Evolutionary conservation across 1,140 invertebrate species (phyloP), one percentile per base, ranked within the genome.

Genomic region (Sarcophaga peregrina): DNA sequence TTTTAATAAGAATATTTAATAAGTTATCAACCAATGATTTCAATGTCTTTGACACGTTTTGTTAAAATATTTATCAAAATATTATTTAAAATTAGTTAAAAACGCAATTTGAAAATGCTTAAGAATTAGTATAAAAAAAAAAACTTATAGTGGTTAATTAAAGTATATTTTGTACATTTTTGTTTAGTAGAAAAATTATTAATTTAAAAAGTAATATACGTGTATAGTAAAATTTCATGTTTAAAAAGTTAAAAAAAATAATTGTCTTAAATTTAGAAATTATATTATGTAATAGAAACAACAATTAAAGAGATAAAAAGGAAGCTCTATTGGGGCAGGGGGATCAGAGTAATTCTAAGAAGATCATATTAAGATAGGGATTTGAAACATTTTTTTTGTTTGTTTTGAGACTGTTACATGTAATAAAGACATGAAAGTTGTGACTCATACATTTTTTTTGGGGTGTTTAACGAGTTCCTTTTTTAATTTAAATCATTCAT

Each of bases 51-150:
- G 17, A 68, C 17, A n/a, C 7, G 7, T 58, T 58, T 58, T 58
- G 54, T 58, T 58, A n/a, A 58, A 58, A 58, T 58, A 20, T 25
- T 8, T 68, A 68, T 68, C 3, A 68, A 68, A 68, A 68, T 3
- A 2, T 37, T 37, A 62, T 25, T 68, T 68, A 68, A 68, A 68
- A 68, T 68, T 68, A 68, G 62, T 68, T 68, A 68, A 68, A 68
- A 68, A 68, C 58, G 15, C 15, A 68, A 68, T 15, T 13, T n/a
- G 13, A 68, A 68, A 68, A 68, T 68, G 62, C 62, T 68, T 68
- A 68, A 68, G 62, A 20, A 68, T 68, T 25, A 25, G n/a, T 68
- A 68, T n/a, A 20, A 68, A 25, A 68, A 68, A 68, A 37, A 2
- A 37, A 37, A 37, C 25, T 37, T 37, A 37, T 68, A 68, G 13